These are phyloP conservation scores for Chaetorhynchus papuensis DNA, from an alignment of 2,113 vertebrate species.

Conservation along the genomic window DNA sequence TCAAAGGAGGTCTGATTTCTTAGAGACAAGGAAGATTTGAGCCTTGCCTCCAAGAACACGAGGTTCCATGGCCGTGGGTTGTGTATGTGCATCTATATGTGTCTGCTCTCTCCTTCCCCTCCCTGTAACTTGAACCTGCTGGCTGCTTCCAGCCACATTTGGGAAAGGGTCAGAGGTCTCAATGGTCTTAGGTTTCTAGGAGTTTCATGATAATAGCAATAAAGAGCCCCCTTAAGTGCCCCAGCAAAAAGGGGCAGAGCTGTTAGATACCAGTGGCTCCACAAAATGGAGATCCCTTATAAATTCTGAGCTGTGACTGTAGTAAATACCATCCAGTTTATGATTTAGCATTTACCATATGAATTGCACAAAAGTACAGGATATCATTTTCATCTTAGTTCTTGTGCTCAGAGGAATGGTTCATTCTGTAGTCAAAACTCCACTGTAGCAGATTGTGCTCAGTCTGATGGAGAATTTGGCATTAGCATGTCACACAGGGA, in stretches of 20 bases:
- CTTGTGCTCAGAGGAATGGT: background rate
- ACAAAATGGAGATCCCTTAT: background rate
- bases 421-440: background rate
- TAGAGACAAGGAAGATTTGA: background rate
- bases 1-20: background rate
- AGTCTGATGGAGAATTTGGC: background rate
- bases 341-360: background rate
- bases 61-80: background rate
- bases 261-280: background rate
- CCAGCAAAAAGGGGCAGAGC: background rate
- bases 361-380: background rate
- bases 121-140: background rate
- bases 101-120: background rate
- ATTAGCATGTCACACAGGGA: background rate
- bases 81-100: background rate
- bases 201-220: background rate
- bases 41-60: background rate
- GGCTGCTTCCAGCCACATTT: background rate
- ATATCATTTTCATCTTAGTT: background rate
- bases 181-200: background rate
- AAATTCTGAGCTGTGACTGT: background rate
- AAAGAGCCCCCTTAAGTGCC: background rate
- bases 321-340: background rate
- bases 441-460: background rate
- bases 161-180: background rate